Conservation (phyloP, 2,888 invertebrate genomes). For the Camptogramma bilineatum region DNA sequence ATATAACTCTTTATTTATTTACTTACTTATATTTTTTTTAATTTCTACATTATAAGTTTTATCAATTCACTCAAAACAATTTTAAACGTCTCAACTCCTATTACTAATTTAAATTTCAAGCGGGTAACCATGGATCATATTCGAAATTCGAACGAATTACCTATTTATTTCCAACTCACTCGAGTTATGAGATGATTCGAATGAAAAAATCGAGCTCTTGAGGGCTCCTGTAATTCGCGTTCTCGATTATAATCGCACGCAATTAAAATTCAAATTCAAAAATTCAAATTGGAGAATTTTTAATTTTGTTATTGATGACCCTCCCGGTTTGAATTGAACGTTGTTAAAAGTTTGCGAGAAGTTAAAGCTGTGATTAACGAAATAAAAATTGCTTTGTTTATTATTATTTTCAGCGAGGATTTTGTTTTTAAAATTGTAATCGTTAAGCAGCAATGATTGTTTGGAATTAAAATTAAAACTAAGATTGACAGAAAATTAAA, state of each 20-base stretch:
- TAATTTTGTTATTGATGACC: constrained; percentile 85
- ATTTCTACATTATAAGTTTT: no score
- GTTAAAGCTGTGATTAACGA: constrained; percentile 63
- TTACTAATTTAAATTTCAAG: constrained; percentile 13
- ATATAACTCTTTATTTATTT: no score
- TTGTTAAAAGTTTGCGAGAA: constrained; percentile 74
- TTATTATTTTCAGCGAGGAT: constrained; percentile 49
- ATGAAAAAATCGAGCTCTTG: constrained; percentile 64
- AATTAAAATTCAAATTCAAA: constrained; percentile 84
- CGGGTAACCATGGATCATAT: constrained; percentile 16
- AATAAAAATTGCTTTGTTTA: constrained; percentile 70
- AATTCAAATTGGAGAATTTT: constrained; percentile 84
- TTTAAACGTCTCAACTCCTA: constrained; percentile 3
- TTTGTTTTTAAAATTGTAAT: constrained; percentile 44
- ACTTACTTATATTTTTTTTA: no score
- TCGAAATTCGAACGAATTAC: constrained; percentile 32
- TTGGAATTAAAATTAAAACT: background rate
- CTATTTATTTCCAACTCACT: constrained; percentile 31
- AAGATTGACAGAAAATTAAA: no score
- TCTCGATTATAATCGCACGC: constrained; percentile 82
- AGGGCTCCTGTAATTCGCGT: constrained; percentile 75
- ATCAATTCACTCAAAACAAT: background rate
- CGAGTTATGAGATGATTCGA: constrained; percentile 64
- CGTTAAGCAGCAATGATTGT: constrained; percentile 10
- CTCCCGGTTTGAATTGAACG: constrained; percentile 73